Base-by-base conservation (phyloP, 2,888 invertebrate species). In the Drosophila aldrichi region DNA sequence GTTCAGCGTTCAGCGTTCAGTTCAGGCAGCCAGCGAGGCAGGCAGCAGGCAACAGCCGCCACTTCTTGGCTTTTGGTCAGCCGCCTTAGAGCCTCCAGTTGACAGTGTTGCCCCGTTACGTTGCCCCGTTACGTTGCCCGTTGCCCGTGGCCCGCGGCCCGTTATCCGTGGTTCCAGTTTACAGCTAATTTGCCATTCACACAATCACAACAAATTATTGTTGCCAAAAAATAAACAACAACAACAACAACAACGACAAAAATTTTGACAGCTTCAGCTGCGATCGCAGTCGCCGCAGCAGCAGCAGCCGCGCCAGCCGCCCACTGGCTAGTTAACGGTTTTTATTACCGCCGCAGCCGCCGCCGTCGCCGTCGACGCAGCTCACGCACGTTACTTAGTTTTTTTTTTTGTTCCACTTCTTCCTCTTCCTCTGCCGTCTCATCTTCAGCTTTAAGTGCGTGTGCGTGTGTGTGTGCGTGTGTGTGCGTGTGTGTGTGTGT, bases 131-230 rank as follows among this genome's bases (percentile, higher is more conserved):
- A n/a, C n/a, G 46, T 32, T 29, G 60, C 65, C 62, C 63, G 71
- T 74, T 75, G 3, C 34, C 32, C 20, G 34, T 34, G 18, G 66
- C 70, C 46, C 46, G 46, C 32, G 46, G 61, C 65, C 59, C 32
- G 32, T 32, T 12, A 22, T 22, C 46, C 48, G 48, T 49, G 46
- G 61, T n/a, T n/a, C 65, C 62, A 67, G 74, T 74, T 75, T 75
- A 67, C 75, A 79, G 82, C 81, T 74, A 80, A 82, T 82, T 82
- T 82, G 74, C 73, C 77, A 77, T 73, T 73, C 69, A 77, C 77
- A 77, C 77, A 80, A 49, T 52, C 52, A 54, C 55, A 66, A 60
- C 62, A 77, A 65, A 66, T 65, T 66, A 66, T 66, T 66, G 66
- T 66, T 66, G 61, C 52, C 63, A 69, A 59, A 49, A 52, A 66